These are phyloP conservation scores for Malaclemys terrapin DNA, from an alignment of 2,113 vertebrate genomes.

Conservation along the genomic window DNA sequence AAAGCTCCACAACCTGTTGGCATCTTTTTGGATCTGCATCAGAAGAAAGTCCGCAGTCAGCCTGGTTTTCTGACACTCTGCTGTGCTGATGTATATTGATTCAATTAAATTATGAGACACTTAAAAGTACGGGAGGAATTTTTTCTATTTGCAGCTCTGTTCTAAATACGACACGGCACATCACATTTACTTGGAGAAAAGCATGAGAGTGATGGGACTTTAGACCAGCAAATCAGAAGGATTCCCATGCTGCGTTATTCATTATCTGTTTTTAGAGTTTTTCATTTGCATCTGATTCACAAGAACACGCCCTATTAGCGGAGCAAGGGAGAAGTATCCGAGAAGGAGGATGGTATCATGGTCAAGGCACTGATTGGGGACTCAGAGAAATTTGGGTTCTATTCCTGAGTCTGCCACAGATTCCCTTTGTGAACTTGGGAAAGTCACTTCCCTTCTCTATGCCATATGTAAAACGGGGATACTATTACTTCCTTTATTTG, in stretches of 20 bases:
- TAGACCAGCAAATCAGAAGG: not conserved
- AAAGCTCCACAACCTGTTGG: not conserved
- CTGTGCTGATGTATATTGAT: not conserved
- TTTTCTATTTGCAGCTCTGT: not conserved
- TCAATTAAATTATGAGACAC: not conserved
- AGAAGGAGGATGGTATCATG: not conserved
- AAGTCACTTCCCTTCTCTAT: not conserved
- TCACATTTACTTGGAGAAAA: slow-evolving; percentile 1
- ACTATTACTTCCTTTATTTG: not conserved
- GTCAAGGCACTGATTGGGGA: not conserved
- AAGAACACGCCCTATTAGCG: not conserved
- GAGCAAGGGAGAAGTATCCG: not conserved
- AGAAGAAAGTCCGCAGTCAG: not conserved
- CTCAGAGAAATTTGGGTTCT: not conserved
- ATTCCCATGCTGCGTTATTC: not conserved
- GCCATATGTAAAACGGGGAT: not conserved
- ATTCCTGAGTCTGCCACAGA: not conserved
- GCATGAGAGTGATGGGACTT: not conserved
- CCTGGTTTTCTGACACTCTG: not conserved
- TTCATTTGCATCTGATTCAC: not conserved
- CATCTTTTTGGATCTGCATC: not conserved
- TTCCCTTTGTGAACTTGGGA: no score
- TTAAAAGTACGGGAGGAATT: not conserved
- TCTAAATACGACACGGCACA: not conserved
- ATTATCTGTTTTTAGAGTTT: not conserved